phyloP scores from a whole-genome alignment of 23 tunicate genomes.

The Halocynthia roretzi region DNA sequence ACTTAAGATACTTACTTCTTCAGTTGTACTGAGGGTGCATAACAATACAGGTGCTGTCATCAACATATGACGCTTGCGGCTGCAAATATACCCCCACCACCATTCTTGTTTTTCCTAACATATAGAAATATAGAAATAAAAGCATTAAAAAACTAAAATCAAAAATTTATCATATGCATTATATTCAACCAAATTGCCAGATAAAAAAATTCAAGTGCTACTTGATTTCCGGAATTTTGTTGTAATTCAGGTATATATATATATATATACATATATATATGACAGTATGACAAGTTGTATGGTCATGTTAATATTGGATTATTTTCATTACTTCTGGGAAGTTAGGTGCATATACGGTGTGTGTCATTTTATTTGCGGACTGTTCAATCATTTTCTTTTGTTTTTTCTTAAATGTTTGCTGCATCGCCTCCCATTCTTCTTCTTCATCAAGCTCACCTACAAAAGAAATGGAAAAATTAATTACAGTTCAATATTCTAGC shows the following conservation, averaged over 20 bases:
- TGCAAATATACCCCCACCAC: constrained; percentile 99
- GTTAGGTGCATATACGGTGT: constrained; percentile 88
- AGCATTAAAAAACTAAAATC: too few relatives aligned
- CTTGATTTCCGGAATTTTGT: too few relatives aligned
- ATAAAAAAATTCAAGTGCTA: too few relatives aligned
- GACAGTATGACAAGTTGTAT: too few relatives aligned
- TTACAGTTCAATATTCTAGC: too few relatives aligned
- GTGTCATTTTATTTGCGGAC: constrained; percentile 47
- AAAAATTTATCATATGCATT: too few relatives aligned
- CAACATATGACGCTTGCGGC: constrained; percentile 53
- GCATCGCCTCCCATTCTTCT: constrained; percentile 80
- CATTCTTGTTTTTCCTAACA: constrained; percentile 85
- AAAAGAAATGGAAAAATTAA: too few relatives aligned
- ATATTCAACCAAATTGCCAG: too few relatives aligned
- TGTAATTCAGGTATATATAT: too few relatives aligned
- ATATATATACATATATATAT: too few relatives aligned
- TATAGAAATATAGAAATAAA: too few relatives aligned
- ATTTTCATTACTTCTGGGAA: constrained; percentile 29
- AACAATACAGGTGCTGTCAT: constrained; percentile 70
- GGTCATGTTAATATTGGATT: too few relatives aligned
- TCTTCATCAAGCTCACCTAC: constrained; percentile 14
- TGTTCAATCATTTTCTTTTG: constrained; percentile 28
- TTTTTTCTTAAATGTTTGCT: constrained; percentile 48
- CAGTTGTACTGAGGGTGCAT: constrained; percentile 35
- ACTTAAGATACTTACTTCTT: constrained; percentile 17